Evolutionary conservation across 2,113 vertebrate genomes (phyloP).

Genomic region (Megaceryle torquata): DNA sequence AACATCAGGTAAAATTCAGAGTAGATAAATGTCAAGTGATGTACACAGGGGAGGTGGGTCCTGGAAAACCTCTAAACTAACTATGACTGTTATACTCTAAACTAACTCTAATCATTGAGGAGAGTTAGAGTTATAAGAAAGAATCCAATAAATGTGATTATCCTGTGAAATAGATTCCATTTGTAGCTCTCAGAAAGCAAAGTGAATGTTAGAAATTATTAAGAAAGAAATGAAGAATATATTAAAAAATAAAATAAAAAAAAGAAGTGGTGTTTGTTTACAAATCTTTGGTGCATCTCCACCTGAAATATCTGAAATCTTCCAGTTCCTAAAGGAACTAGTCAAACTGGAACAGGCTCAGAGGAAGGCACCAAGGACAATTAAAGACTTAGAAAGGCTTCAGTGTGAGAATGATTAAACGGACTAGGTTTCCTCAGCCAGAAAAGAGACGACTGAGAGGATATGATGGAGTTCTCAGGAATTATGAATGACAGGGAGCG

Average conservation of each 20-base stretch:
- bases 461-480: neutral
- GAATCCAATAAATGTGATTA: neutral
- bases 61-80: neutral
- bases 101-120: neutral
- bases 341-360: neutral
- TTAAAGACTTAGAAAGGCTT: neutral
- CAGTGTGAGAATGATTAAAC: neutral
- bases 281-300: neutral
- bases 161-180: neutral
- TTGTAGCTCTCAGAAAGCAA: neutral
- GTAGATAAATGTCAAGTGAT: neutral
- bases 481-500: slow-evolving; percentile 3
- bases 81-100: neutral
- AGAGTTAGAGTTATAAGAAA: neutral
- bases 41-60: neutral
- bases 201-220: neutral
- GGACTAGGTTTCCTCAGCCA: neutral
- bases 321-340: neutral
- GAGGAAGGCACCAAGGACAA: neutral
- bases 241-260: too few relatives aligned
- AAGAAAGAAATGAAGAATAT: neutral
- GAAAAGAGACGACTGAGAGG: neutral
- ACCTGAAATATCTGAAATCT: neutral
- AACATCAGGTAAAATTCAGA: neutral
- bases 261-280: neutral